Conservation (phyloP, 1,140 invertebrate genomes). For the Maconellicoccus hirsutus region DNA sequence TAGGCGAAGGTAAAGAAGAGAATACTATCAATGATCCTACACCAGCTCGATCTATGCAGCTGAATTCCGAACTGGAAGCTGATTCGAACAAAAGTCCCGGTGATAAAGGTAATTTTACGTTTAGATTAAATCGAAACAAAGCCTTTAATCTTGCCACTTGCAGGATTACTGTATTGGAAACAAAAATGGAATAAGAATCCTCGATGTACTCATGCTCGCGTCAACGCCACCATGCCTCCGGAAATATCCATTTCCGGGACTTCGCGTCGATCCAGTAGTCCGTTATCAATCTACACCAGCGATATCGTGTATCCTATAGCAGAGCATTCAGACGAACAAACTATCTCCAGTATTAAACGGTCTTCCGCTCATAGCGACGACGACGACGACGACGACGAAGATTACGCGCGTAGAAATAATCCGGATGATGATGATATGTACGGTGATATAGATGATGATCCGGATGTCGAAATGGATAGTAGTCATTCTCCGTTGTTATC, state of each 20-base stretch:
- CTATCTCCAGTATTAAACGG: constrained; percentile 6
- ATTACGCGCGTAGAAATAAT: not conserved
- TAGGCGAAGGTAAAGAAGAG: not conserved
- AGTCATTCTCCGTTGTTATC: not conserved
- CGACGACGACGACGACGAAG: constrained; percentile 23
- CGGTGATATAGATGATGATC: constrained; percentile 16
- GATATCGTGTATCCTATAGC: constrained; percentile 73
- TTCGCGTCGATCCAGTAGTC: constrained; percentile 23
- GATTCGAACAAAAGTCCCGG: constrained; percentile 1
- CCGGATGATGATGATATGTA: constrained; percentile 15
- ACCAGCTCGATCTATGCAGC: constrained; percentile 1
- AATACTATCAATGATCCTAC: constrained; percentile 4
- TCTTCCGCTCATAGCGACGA: constrained; percentile 14
- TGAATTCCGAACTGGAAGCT: not conserved
- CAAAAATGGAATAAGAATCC: not conserved
- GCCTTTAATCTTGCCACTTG: not conserved
- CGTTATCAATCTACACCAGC: constrained; percentile 40
- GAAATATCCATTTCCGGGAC: not conserved
- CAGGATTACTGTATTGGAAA: constrained; percentile 12
- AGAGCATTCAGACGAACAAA: constrained; percentile 65
- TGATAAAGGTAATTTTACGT: not conserved
- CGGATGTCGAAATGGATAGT: constrained; percentile 14
- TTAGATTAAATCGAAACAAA: too few relatives aligned
- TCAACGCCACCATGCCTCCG: not conserved
- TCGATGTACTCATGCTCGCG: not conserved